Evolutionary conservation across 1,140 invertebrate genomes (phyloP).

Genomic region (Drosophila malerkotliana): DNA sequence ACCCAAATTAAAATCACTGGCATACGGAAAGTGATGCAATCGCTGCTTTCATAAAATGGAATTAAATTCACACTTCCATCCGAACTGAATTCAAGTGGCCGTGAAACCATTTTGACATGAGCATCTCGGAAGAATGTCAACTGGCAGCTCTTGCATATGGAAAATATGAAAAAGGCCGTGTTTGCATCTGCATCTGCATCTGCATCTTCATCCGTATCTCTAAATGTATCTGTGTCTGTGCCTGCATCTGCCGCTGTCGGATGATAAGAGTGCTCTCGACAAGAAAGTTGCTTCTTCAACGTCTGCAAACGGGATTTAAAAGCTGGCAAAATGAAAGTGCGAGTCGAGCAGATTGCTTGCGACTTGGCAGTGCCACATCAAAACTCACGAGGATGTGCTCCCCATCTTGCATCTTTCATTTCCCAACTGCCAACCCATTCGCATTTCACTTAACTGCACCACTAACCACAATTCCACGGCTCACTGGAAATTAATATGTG

Average conservation of each 20-base stretch:
- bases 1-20: constrained; percentile 58
- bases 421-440: constrained; percentile 3
- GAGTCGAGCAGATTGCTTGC: constrained; percentile 28
- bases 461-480: constrained; percentile 60
- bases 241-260: constrained; percentile 16
- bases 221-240: not conserved
- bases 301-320: constrained; percentile 53
- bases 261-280: constrained; percentile 48
- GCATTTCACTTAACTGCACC: constrained; percentile 56
- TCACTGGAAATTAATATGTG: constrained; percentile 44
- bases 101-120: constrained; percentile 37
- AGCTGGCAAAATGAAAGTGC: constrained; percentile 69
- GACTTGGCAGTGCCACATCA: constrained; percentile 16
- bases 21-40: constrained; percentile 63
- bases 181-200: constrained; percentile 41
- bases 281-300: constrained; percentile 64
- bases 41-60: constrained; percentile 35
- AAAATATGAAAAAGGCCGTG: constrained; percentile 25
- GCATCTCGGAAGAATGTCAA: constrained; percentile 36
- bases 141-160: constrained; percentile 20
- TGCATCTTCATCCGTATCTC: constrained; percentile 3
- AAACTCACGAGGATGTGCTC: constrained; percentile 28
- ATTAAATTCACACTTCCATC: constrained; percentile 39
- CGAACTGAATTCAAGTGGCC: constrained; percentile 41
- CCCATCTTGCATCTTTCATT: constrained; percentile 1